Evolutionary conservation across 2,113 vertebrate species (phyloP).

Genomic region (Arothron firmamentum): DNA sequence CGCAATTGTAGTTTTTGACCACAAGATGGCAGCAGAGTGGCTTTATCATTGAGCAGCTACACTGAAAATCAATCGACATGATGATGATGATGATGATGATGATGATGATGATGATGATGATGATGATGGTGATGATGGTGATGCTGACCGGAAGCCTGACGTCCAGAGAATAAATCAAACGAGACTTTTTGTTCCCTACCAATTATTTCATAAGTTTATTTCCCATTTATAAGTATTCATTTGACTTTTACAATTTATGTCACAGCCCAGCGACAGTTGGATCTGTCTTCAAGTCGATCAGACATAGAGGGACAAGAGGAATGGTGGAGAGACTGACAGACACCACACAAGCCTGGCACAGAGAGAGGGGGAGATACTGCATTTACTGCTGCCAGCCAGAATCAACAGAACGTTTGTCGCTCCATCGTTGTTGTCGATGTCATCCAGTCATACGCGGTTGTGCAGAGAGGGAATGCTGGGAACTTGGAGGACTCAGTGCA

Average conservation of each 20-base stretch:
- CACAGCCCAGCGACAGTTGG: constrained; percentile 57
- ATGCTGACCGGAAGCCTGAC: not conserved
- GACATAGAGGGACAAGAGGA: constrained; percentile 32
- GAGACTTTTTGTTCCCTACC: constrained; percentile 10
- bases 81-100: not conserved
- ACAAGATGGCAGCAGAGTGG: constrained; percentile 18
- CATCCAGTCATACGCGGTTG: constrained; percentile 65
- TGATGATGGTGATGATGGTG: too few species aligned
- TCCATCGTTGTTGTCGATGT: constrained; percentile 22
- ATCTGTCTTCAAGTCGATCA: constrained; percentile 51
- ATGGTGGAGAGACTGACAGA: constrained; percentile 44
- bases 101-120: too few species aligned
- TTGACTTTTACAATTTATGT: constrained; percentile 66
- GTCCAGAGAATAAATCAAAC: not conserved
- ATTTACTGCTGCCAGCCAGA: constrained; percentile 52
- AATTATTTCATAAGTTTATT: constrained; percentile 67
- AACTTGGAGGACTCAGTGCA: constrained; percentile 75
- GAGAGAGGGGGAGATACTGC: constrained; percentile 15
- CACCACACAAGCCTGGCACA: constrained; percentile 45
- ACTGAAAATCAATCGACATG: not conserved
- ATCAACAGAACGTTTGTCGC: constrained; percentile 35
- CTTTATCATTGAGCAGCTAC: not conserved
- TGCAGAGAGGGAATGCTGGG: constrained; percentile 76
- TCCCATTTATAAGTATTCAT: constrained; percentile 67
- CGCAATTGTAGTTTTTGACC: not conserved